Conservation (phyloP, 2,888 invertebrate genomes). For the Stratiomys singularior region DNA sequence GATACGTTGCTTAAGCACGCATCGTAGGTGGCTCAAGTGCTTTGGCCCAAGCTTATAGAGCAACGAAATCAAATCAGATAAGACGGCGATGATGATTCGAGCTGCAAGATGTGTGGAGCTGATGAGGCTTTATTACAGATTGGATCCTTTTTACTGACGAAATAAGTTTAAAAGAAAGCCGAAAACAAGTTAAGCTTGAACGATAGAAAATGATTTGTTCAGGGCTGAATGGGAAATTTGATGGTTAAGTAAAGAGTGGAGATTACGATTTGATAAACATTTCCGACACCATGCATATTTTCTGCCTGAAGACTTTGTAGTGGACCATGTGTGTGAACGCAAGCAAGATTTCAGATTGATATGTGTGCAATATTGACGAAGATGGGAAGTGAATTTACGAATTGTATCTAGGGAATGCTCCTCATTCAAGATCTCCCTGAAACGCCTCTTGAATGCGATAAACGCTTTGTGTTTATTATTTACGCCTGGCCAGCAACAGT, state of each 20-base stretch:
- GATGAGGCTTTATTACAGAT: conserved; percentile 27
- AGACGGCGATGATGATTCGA: conserved; percentile 32
- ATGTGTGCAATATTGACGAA: too few species aligned
- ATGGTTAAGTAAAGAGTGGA: not conserved
- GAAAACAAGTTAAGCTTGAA: not conserved
- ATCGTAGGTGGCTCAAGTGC: conserved; percentile 5
- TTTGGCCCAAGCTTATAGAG: conserved; percentile 19
- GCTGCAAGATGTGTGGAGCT: conserved; percentile 36
- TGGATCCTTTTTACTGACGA: conserved; percentile 21
- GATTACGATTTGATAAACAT: not conserved
- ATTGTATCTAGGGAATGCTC: too few species aligned
- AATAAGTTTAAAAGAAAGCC: conserved; percentile 26
- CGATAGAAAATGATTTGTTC: conserved; percentile 19
- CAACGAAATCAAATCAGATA: conserved; percentile 37
- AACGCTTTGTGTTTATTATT: too few species aligned
- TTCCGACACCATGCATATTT: not conserved
- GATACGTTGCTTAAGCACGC: conserved; percentile 44
- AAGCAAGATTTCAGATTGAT: too few species aligned
- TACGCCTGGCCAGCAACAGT: too few species aligned
- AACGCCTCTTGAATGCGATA: too few species aligned
- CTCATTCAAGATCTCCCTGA: too few species aligned
- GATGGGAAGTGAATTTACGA: too few species aligned
- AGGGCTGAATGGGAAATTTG: not conserved
- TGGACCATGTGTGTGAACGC: too few species aligned
- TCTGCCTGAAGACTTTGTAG: not conserved